Evolutionary conservation across 2,113 vertebrate genomes (phyloP).

Genomic region (Paraplagusia blochii): DNA sequence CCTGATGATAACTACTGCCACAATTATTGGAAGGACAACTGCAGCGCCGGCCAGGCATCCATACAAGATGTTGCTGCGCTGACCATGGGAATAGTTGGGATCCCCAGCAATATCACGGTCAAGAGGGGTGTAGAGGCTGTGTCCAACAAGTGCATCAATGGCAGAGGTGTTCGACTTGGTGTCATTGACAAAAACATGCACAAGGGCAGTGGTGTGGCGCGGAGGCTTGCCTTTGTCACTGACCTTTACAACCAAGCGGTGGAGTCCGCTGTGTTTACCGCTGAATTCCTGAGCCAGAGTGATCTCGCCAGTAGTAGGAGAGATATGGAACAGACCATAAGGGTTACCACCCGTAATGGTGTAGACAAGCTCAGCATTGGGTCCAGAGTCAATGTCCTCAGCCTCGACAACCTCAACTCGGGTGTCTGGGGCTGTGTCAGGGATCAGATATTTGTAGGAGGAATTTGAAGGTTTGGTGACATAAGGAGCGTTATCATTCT

Average conservation of each 20-base stretch:
- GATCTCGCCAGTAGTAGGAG: constrained; percentile 84
- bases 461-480: constrained; percentile 93
- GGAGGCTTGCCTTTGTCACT: constrained; percentile 90
- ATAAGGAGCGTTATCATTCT: constrained; percentile 94
- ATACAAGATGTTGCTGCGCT: constrained; percentile 88
- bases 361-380: constrained; percentile 86
- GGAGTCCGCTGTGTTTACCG: constrained; percentile 89
- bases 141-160: constrained; percentile 89
- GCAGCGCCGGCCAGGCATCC: constrained; percentile 88
- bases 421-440: constrained; percentile 82
- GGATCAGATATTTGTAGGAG: constrained; percentile 86
- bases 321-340: constrained; percentile 90
- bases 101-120: constrained; percentile 95
- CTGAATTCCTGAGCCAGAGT: constrained; percentile 89
- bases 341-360: constrained; percentile 92
- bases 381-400: constrained; percentile 89
- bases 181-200: constrained; percentile 95
- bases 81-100: constrained; percentile 85
- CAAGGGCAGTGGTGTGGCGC: constrained; percentile 86
- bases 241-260: constrained; percentile 90
- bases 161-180: constrained; percentile 87
- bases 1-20: constrained; percentile 86
- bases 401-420: constrained; percentile 89
- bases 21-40: constrained; percentile 88
- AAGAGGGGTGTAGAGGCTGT: constrained; percentile 92